Conservation (phyloP, 1,140 invertebrate species). For the Zaprionus ornatus region DNA sequence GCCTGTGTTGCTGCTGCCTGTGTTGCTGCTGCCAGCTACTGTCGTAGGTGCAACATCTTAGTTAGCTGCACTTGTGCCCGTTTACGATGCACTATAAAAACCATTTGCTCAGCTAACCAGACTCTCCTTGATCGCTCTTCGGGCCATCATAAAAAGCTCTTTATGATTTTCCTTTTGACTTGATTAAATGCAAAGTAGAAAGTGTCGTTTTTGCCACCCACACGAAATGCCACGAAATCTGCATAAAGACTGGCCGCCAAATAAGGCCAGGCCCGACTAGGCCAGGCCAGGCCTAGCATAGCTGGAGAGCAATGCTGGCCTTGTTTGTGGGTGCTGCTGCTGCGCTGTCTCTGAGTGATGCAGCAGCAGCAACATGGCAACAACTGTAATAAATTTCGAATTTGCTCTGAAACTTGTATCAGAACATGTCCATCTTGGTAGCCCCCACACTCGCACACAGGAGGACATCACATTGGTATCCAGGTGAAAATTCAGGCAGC, state of each 20-base stretch:
- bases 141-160: conserved; percentile 46
- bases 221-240: conserved; percentile 44
- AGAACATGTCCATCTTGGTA: conserved; percentile 78
- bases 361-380: conserved; percentile 45
- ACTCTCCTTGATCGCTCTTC: conserved; percentile 47
- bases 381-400: conserved; percentile 73
- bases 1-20: conserved; percentile 55
- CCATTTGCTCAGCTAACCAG: conserved; percentile 51
- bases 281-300: not conserved
- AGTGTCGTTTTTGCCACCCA: conserved; percentile 69
- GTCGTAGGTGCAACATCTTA: conserved; percentile 40
- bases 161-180: conserved; percentile 29
- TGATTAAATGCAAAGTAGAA: conserved; percentile 65
- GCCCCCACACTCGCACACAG: conserved; percentile 61
- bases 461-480: conserved; percentile 14
- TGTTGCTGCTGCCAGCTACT: conserved; percentile 38
- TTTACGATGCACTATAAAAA: conserved; percentile 62
- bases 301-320: conserved; percentile 41
- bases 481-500: conserved; percentile 59
- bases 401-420: conserved; percentile 80
- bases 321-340: conserved; percentile 61
- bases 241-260: conserved; percentile 65
- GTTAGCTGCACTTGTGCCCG: conserved; percentile 30
- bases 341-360: conserved; percentile 49
- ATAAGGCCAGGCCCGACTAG: conserved; percentile 57